Evolutionary conservation across 2,797 vertebrate species (phyloP), one percentile per base, ranked within the genome.

Genomic region (Lates japonicus): DNA sequence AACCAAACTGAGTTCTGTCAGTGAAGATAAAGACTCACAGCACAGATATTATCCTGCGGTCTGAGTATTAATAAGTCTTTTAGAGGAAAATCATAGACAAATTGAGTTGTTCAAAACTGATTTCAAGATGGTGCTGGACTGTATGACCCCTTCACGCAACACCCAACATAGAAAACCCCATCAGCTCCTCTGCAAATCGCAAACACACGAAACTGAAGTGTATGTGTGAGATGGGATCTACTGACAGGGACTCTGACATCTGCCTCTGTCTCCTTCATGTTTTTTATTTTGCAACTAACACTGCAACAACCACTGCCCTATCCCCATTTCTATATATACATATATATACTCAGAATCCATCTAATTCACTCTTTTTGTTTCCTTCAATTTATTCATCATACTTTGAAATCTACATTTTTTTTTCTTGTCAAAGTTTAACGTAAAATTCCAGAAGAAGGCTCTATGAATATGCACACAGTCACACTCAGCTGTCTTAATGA

Each of bases 391-490:
- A 4, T 54, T 33, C 29, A 4, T 75, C 20, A 51, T 20, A 9
- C 57, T 25, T 57, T 61, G 52, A n/a, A 33, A 74, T 79, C 55
- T 29, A 2, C 2, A 5, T 44, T 81, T 74, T 67, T 73, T 73
- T 76, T 74, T 67, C 74, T 73, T 76, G 83, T 81, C 80, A 90
- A 91, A 78, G 83, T 90, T 49, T 84, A 93, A 93, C 79, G 14
- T 73, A n/a, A n/a, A n/a, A 80, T 88, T 92, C 89, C 82, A 71
- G 76, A n/a, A n/a, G 88, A 89, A 89, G 67, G 64, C 86, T 94
- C 90, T n/a, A 93, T 94, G 84, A 93, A 94, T 94, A 94, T 95
- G 94, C n/a, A n/a, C 93, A 87, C 77, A 76, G 86, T 93, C 94
- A 94, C 90, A 89, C 89, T 88, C 87, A 29, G 71, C 87, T 62